Conservation (phyloP, 2,888 invertebrate species). For the Invenusta paracnida region DNA sequence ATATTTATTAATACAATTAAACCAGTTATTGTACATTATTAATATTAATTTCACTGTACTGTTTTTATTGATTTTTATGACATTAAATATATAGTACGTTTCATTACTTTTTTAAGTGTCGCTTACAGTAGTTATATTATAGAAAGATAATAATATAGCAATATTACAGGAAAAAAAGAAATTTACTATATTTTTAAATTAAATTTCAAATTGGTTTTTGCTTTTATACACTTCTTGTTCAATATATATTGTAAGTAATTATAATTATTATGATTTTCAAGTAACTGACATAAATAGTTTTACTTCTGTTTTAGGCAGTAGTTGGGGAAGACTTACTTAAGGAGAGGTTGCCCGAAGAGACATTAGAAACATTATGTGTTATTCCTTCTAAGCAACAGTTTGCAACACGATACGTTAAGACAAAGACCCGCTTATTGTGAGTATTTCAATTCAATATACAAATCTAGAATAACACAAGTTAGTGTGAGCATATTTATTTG, state of each 20-base stretch:
- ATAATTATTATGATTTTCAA: neutral
- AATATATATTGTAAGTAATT: neutral
- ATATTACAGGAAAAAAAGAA: no score
- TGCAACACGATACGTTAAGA: conserved; percentile 79
- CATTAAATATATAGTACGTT: no score
- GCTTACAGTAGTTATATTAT: no score
- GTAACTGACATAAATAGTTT: no score
- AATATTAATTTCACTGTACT: neutral
- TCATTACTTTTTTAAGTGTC: no score
- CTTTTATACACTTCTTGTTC: no score
- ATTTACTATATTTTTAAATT: no score
- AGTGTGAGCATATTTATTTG: neutral
- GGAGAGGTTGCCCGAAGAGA: conserved; percentile 86
- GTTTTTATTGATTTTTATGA: no score
- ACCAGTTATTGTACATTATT: neutral
- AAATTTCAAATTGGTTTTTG: no score
- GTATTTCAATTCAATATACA: conserved; percentile 60
- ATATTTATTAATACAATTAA: neutral
- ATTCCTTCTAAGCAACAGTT: conserved; percentile 70
- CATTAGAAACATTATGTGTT: conserved; percentile 82
- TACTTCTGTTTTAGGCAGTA: no score
- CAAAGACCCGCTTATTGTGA: conserved; percentile 94
- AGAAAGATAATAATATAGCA: no score
- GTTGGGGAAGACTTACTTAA: conserved; percentile 76
- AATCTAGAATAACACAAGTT: neutral